A percentile compares a stretch with the other conserved stretches of the same genome.
Evolutionary conservation across 2,113 vertebrate genomes (phyloP).

Genomic region (Tachysurus vachellii): DNA sequence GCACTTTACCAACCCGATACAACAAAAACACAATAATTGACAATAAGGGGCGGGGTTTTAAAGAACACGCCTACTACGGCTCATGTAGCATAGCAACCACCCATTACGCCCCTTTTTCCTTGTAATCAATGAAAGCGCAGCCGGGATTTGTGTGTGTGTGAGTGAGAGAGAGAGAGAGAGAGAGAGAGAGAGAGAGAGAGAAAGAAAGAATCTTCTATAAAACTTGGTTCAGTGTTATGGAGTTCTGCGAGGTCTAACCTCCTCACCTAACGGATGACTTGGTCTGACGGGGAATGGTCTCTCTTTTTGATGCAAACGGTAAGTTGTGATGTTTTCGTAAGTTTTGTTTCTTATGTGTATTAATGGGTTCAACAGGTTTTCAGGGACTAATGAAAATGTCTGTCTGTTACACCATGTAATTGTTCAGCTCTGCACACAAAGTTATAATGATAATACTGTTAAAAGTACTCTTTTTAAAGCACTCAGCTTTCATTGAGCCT

Average conservation of each 20-base stretch:
- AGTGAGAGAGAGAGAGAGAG: background rate
- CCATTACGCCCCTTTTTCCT: background rate
- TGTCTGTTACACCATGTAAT: background rate
- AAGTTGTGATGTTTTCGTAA: background rate
- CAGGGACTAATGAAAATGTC: background rate
- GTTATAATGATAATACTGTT: background rate
- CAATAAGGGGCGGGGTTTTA: background rate
- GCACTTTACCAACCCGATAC: background rate
- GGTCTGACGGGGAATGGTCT: conserved; percentile 22
- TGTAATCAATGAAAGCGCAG: conserved; percentile 16
- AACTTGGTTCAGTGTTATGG: background rate
- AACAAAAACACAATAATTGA: background rate
- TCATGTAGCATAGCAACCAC: background rate
- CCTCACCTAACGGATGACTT: background rate
- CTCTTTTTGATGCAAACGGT: conserved; percentile 26
- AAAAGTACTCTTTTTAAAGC: background rate
- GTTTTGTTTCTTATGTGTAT: background rate
- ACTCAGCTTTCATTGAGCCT: background rate
- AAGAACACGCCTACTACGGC: conserved; percentile 4
- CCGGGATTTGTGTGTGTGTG: background rate
- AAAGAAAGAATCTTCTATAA: background rate
- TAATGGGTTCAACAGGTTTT: background rate
- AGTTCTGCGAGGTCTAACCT: background rate
- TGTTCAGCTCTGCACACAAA: background rate
- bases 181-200: background rate